Percentiles rank a stretch among this genome's conserved stretches.
These are phyloP conservation scores for Corythucha ciliata DNA, from an alignment of 2,888 invertebrate species.

Conservation along the genomic window DNA sequence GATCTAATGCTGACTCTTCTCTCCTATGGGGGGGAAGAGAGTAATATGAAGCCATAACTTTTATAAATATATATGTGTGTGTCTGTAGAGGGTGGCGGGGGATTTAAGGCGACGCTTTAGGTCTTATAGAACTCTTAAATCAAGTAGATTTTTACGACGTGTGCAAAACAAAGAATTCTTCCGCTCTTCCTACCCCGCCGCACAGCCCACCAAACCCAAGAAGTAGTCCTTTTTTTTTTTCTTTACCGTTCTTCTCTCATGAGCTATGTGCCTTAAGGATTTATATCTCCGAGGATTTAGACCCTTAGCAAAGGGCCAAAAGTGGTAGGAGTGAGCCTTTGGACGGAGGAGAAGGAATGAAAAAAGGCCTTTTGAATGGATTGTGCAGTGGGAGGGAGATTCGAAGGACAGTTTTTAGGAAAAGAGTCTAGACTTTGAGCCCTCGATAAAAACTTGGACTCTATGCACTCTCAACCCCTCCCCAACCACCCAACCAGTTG, in stretches of 20 bases:
- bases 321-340: no score
- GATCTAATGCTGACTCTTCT: no score
- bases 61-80: constrained; percentile 25
- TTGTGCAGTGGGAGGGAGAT: no score
- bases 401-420: constrained; percentile 24
- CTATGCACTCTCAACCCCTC: constrained; percentile 14
- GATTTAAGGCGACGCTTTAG: constrained; percentile 24
- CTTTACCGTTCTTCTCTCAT: constrained; percentile 19
- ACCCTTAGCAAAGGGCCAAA: constrained; percentile 16
- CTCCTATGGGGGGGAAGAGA: no score
- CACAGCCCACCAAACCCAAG: neutral
- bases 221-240: constrained; percentile 16
- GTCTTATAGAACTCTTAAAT: constrained; percentile 26
- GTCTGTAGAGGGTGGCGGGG: neutral
- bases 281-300: no score
- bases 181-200: constrained; percentile 2
- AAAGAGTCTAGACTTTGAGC: constrained; percentile 23
- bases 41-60: constrained; percentile 23
- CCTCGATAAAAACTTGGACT: constrained; percentile 19
- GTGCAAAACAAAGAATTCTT: constrained; percentile 28
- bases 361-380: no score
- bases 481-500: constrained; percentile 20
- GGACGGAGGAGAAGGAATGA: no score
- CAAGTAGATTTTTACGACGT: constrained; percentile 28
- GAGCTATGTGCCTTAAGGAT: constrained; percentile 23